These are phyloP conservation scores for Montipora capricornis DNA, from an alignment of 64 coral and sea anemone genomes.

Conservation along the genomic window DNA sequence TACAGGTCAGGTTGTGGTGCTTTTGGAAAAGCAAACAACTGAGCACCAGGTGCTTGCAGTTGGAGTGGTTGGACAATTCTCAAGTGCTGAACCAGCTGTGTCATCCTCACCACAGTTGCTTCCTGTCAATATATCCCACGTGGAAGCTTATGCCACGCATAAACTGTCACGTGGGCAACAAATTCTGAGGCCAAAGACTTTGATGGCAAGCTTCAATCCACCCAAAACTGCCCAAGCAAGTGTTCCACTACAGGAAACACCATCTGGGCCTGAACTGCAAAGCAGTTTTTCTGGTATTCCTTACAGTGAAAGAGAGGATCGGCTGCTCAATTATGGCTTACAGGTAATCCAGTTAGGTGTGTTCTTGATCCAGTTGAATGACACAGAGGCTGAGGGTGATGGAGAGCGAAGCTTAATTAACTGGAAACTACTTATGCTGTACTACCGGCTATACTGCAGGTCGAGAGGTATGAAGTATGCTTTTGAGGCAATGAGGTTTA, in stretches of 20 bases:
- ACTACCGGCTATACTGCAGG: conserved; percentile 29
- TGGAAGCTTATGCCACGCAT: not conserved
- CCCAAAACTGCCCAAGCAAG: not conserved
- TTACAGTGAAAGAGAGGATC: conserved; percentile 24
- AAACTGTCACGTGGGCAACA: not conserved
- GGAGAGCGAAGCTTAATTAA: conserved; percentile 56
- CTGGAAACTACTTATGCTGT: conserved; percentile 79
- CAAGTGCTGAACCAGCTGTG: too few relatives aligned
- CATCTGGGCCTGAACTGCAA: not conserved
- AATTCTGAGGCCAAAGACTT: not conserved
- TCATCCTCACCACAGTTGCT: too few relatives aligned
- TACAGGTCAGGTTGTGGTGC: too few relatives aligned
- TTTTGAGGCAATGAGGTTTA: conserved; percentile 59
- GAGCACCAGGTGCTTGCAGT: too few relatives aligned
- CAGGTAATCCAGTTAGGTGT: conserved; percentile 70
- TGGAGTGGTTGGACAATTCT: too few relatives aligned
- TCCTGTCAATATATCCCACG: not conserved
- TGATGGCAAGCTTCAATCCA: too few relatives aligned
- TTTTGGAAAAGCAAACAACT: too few relatives aligned
- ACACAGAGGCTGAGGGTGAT: conserved; percentile 74
- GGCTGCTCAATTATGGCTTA: conserved; percentile 63
- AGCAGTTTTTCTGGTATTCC: conserved; percentile 12
- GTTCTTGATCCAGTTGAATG: conserved; percentile 66
- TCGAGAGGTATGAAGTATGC: conserved; percentile 68
- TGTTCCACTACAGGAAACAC: not conserved